Conservation (phyloP, 2,797 vertebrate species). For the Falco peregrinus region DNA sequence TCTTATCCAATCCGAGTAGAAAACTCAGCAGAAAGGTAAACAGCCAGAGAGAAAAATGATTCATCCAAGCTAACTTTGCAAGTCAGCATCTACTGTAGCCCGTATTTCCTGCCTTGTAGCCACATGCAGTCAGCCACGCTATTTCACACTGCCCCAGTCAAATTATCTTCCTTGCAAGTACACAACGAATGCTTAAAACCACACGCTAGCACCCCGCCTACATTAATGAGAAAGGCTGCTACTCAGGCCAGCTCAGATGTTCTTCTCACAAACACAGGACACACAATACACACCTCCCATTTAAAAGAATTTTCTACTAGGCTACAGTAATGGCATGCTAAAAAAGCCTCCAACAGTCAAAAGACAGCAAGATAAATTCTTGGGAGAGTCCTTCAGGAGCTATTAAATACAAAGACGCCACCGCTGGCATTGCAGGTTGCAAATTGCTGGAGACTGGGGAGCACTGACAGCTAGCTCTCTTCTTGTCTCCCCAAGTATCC, state of each 20-base stretch:
- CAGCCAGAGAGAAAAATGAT: background rate
- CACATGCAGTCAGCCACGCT: background rate
- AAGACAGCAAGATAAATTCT: background rate
- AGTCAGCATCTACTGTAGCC: background rate
- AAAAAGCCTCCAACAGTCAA: background rate
- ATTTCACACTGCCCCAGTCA: background rate
- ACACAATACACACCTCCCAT: fast-evolving
- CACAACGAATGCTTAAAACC: background rate
- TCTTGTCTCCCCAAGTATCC: background rate
- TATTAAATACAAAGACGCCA: background rate
- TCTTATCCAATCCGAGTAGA: background rate
- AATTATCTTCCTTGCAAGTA: background rate
- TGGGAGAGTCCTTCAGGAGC: background rate
- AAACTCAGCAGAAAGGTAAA: background rate
- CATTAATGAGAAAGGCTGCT: background rate
- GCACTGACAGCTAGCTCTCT: background rate
- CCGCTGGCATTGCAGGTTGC: background rate
- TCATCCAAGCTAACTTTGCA: background rate
- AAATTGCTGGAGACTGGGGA: background rate
- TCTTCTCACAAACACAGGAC: background rate
- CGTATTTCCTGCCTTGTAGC: background rate
- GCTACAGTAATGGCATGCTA: background rate
- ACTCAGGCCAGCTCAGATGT: background rate
- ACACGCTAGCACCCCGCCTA: background rate
- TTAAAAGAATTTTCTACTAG: background rate